These are phyloP conservation scores for Platanista minor DNA, from an alignment of 2,113 vertebrate species.

Conservation along the genomic window DNA sequence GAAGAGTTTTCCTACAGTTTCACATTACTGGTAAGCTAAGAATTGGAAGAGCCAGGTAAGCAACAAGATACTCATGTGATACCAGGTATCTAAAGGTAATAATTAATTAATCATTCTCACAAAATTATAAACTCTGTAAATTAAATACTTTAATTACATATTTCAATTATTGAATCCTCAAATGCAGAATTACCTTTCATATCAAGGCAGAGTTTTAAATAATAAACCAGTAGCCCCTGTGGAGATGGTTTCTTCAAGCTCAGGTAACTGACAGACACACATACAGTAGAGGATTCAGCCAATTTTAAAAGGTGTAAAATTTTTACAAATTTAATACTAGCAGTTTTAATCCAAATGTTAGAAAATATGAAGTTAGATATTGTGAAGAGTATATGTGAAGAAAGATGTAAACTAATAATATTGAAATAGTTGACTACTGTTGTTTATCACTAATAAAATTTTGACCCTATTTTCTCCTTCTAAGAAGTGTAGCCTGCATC, in stretches of 20 bases:
- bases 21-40: neutral
- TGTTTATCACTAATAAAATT: neutral
- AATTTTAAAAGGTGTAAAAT: neutral
- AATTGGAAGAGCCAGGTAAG: neutral
- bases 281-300: neutral
- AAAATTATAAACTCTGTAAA: neutral
- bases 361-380: neutral
- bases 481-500: neutral
- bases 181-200: neutral
- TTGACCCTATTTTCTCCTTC: neutral
- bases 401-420: neutral
- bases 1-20: neutral
- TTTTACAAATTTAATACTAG: neutral
- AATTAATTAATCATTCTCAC: neutral
- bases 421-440: neutral
- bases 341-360: neutral
- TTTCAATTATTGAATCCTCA: neutral
- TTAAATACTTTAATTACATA: neutral
- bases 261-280: neutral
- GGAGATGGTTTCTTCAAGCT: neutral
- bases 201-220: neutral
- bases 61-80: neutral
- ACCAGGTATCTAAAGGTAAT: neutral
- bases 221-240: neutral
- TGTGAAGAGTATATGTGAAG: neutral